phyloP scores from a whole-genome alignment of 2,888 invertebrate genomes.

The Byasa hedistus region DNA sequence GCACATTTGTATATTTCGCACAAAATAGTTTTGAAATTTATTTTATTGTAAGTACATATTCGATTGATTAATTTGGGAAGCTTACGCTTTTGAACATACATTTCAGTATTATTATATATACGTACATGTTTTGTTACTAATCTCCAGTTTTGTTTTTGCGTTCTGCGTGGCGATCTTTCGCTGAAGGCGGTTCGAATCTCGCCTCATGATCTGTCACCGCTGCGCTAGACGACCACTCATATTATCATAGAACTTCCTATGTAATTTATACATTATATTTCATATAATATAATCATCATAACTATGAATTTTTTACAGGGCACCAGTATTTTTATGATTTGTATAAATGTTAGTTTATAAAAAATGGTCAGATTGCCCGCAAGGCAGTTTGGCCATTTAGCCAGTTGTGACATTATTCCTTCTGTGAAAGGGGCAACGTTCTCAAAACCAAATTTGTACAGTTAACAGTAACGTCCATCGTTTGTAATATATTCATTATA shows the following conservation, averaged over 20 bases:
- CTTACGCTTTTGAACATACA: slow-evolving; percentile 79
- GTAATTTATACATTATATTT: slow-evolving; percentile 32
- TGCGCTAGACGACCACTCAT: slow-evolving; percentile 75
- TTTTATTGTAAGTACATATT: slow-evolving; percentile 69
- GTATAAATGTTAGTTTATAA: slow-evolving; percentile 66
- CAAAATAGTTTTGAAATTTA: slow-evolving; percentile 76
- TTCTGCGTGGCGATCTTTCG: slow-evolving; percentile 51
- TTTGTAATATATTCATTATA: slow-evolving; percentile 79
- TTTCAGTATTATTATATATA: slow-evolving; percentile 74
- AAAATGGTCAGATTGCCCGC: slow-evolving; percentile 69
- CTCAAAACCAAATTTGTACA: slow-evolving; percentile 79
- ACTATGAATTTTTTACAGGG: slow-evolving; percentile 79
- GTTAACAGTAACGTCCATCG: slow-evolving; percentile 78
- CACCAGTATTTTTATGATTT: slow-evolving; percentile 65
- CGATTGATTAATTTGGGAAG: slow-evolving; percentile 75
- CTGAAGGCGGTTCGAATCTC: slow-evolving; percentile 62
- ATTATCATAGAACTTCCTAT: slow-evolving; percentile 48
- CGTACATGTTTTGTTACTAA: slow-evolving; percentile 82
- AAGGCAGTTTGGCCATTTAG: slow-evolving; percentile 77
- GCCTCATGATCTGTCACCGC: slow-evolving; percentile 43
- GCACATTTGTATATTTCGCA: slow-evolving; percentile 81
- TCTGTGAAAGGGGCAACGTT: slow-evolving; percentile 93
- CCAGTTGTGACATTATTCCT: slow-evolving; percentile 91
- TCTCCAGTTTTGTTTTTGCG: slow-evolving; percentile 58
- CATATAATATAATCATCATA: slow-evolving; percentile 66